A percentile compares a stretch with the other conserved stretches of the same genome.
Evolutionary conservation across 2,113 vertebrate species (phyloP).

Genomic region (Protobothrops flavoviridis): DNA sequence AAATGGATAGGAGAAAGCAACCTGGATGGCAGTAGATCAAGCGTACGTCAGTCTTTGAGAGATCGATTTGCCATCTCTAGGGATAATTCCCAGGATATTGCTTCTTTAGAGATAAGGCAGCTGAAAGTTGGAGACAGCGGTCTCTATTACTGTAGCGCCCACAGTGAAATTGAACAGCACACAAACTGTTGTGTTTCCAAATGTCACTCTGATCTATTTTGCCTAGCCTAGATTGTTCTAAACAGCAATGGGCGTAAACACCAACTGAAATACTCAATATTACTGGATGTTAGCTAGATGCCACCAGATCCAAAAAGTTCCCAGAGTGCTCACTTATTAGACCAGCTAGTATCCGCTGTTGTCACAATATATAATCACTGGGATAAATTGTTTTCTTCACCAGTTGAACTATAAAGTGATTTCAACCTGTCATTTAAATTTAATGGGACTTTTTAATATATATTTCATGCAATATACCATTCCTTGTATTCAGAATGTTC

Average conservation of each 20-base stretch:
- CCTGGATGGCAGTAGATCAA: neutral
- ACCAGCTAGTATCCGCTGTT: neutral
- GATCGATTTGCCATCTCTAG: neutral
- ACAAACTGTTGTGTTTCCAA: neutral
- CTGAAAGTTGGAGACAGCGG: neutral
- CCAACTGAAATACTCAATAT: neutral
- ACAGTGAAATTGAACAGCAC: neutral
- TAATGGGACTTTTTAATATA: neutral
- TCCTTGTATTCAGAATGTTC: neutral
- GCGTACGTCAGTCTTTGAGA: neutral
- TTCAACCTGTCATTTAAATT: neutral
- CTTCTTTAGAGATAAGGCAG: neutral
- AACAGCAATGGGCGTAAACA: neutral
- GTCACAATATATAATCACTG: no score
- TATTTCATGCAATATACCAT: neutral
- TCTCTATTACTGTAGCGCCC: neutral
- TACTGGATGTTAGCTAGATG: neutral
- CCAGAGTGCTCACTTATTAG: neutral
- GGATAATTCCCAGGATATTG: neutral
- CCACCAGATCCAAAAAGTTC: neutral
- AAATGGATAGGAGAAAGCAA: constrained; percentile 16
- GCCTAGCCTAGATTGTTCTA: neutral
- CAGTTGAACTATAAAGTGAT: no score
- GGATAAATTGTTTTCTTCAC: no score
- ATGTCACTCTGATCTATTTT: neutral